A percentile compares a stretch with the other conserved stretches of the same genome.
These are phyloP conservation scores for Notechis scutatus DNA, from an alignment of 2,113 vertebrate species.

Conservation along the genomic window DNA sequence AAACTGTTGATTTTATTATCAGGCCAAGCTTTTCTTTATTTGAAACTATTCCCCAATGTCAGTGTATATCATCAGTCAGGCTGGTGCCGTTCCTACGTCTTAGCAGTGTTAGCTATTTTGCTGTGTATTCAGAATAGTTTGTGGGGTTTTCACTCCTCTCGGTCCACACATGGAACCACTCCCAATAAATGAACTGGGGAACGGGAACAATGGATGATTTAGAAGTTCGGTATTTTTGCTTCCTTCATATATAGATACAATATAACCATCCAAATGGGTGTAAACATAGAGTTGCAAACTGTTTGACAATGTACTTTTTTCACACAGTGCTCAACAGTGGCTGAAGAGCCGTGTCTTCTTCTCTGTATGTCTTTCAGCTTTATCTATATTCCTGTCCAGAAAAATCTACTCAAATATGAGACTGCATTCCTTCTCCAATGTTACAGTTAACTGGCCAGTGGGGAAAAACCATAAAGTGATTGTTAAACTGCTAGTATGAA, in stretches of 20 bases:
- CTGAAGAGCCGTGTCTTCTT: not conserved
- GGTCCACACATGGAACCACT: not conserved
- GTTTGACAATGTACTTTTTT: not conserved
- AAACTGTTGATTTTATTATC: conserved; percentile 53
- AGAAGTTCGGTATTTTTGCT: not conserved
- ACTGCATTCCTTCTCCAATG: not conserved
- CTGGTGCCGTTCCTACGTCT: not conserved
- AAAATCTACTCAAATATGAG: not conserved
- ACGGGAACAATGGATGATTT: not conserved
- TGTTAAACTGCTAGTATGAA: not conserved
- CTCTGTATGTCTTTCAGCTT: not conserved
- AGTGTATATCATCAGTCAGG: not conserved
- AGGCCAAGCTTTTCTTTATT: conserved; percentile 19
- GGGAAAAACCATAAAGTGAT: not conserved
- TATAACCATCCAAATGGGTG: not conserved
- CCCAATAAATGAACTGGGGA: not conserved
- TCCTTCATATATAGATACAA: not conserved
- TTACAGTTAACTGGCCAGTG: not conserved
- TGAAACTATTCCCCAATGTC: not conserved
- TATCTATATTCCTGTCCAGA: not conserved
- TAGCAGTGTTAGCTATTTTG: not conserved
- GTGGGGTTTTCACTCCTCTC: not conserved
- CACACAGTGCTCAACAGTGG: not conserved
- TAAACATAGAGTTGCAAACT: not conserved
- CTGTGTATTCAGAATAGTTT: not conserved